These are phyloP conservation scores for Glaucidium brasilianum DNA, from an alignment of 2,113 vertebrate genomes.

Conservation along the genomic window DNA sequence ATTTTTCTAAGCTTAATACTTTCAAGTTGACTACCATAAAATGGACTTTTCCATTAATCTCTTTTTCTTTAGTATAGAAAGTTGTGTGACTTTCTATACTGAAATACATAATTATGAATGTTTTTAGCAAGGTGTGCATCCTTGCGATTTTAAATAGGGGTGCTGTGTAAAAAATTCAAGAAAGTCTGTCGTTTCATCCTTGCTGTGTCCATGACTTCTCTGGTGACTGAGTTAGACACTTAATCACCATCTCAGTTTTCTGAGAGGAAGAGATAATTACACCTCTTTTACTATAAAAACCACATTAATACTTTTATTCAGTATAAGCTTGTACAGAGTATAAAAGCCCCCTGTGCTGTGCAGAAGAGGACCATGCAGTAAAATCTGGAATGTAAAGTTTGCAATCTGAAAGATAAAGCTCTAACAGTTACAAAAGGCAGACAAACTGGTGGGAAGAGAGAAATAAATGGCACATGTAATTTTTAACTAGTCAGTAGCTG, in stretches of 20 bases:
- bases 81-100: background rate
- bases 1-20: background rate
- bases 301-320: background rate
- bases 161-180: background rate
- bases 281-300: background rate
- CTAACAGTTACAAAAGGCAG: background rate
- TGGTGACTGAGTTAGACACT: background rate
- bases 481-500: background rate
- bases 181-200: background rate
- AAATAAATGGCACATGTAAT: accelerated
- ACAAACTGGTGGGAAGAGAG: background rate
- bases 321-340: background rate
- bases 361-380: background rate
- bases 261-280: background rate
- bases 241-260: background rate
- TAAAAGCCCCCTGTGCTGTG: background rate
- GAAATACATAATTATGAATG: background rate
- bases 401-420: background rate
- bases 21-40: background rate
- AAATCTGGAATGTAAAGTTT: background rate
- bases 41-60: background rate
- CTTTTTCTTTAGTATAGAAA: background rate
- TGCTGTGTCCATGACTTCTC: accelerated
- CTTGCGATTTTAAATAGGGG: background rate
- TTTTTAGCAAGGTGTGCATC: background rate